phyloP scores from a whole-genome alignment of 2,113 vertebrate species.

The Synchiropus splendidus region DNA sequence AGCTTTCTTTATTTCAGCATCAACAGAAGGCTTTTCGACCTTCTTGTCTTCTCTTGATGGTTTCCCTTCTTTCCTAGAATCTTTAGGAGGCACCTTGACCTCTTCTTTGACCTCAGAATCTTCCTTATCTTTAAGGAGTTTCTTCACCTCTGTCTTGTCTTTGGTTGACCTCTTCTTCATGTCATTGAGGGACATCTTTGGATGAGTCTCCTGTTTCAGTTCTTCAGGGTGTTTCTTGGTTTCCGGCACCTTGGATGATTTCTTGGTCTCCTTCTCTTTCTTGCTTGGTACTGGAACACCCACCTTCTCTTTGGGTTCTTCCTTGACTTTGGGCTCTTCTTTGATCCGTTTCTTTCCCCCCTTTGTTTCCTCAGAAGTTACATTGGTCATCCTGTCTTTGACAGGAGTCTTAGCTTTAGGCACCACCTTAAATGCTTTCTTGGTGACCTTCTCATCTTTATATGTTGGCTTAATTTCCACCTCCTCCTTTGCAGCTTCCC shows the following conservation, averaged over 20 bases:
- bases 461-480: neutral
- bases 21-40: neutral
- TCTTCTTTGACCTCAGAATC: neutral
- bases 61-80: neutral
- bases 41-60: neutral
- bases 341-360: neutral
- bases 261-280: neutral
- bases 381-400: neutral
- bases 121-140: neutral
- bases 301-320: slow-evolving; percentile 1
- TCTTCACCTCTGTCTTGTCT: neutral
- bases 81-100: neutral
- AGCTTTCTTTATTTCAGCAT: neutral
- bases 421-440: neutral
- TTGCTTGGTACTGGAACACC: neutral
- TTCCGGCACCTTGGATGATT: neutral
- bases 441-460: neutral
- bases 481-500: neutral
- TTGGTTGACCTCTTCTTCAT: neutral
- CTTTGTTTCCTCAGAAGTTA: neutral
- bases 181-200: too few relatives aligned
- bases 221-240: neutral
- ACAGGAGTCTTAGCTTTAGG: neutral
- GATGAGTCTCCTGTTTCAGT: neutral
- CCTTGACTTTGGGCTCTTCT: neutral